These are phyloP conservation scores for Mionectes olivaceus DNA, from an alignment of 2,797 vertebrate genomes.

Conservation along the genomic window DNA sequence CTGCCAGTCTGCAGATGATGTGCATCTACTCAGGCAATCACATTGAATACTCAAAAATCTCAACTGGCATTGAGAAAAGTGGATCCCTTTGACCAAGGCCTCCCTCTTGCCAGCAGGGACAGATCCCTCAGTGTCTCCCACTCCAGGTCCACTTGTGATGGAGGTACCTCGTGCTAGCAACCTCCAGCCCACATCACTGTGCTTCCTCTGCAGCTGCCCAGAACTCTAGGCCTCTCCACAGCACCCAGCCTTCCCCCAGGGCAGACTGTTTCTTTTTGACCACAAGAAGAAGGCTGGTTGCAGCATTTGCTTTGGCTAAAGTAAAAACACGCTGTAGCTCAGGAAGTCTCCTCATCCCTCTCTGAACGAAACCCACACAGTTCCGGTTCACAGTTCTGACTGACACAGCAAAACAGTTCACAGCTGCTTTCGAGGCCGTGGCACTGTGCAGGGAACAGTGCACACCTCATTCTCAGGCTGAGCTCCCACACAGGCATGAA, in stretches of 20 bases:
- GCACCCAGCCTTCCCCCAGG: conserved; percentile 46
- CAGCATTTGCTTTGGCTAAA: conserved; percentile 33
- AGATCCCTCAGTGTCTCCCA: neutral
- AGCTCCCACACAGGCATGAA: fast-evolving
- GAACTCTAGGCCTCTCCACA: neutral
- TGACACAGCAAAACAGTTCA: conserved; percentile 26
- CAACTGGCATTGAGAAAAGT: neutral
- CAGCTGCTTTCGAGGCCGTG: neutral
- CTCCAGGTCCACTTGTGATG: neutral
- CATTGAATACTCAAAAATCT: neutral
- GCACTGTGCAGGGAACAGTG: neutral
- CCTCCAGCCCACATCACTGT: neutral
- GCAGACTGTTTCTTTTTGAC: conserved; percentile 62
- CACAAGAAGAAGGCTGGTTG: conserved; percentile 60
- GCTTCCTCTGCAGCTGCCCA: conserved; percentile 32
- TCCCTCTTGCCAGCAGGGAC: neutral
- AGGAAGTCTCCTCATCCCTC: conserved; percentile 2
- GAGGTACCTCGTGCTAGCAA: neutral
- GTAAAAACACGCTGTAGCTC: neutral
- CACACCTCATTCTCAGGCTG: neutral
- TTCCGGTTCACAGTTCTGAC: conserved; percentile 22
- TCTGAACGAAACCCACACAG: neutral
- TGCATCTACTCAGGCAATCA: neutral
- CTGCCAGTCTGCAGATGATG: neutral
- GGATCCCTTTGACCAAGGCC: neutral